Evolutionary conservation across 2,888 invertebrate species (phyloP), one percentile per base, ranked within the genome.

Genomic region (Dicycla oo): DNA sequence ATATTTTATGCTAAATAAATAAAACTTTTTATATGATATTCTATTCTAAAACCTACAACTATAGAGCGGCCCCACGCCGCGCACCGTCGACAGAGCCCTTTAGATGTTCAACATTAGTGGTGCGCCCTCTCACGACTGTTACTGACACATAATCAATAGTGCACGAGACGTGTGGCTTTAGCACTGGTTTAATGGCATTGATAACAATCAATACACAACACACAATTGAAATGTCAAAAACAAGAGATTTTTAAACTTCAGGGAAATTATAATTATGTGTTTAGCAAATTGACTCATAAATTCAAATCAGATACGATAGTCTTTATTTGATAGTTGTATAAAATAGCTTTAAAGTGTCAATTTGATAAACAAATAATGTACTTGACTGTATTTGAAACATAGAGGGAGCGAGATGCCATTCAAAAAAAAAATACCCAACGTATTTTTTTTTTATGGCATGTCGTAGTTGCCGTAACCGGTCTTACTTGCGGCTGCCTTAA

Each of bases 121-220:
- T 84, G 84, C 82, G 87, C 86, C 82, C 83, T 87, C 83, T 86
- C 81, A 81, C 70, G 80, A 71, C 83, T 89, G 89, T 80, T 65
- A 69, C 75, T 86, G 89, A 88, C 89, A 84, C 69, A 81, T 87
- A 89, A 90, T 90, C 89, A 80, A 90, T 90, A 89, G 74, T 84
- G 84, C 84, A 84, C 76, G 69, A 73, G 73, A 80, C 68, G 73
- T 73, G 82, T 73, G 73, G 81, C 73, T 81, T 75, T 74, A 77
- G 75, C 72, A 74, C 66, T 81, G 81, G 75, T 80, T 60, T 70
- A 78, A 72, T 82, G 43, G 80, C 61, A 69, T 57, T 71, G 70
- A 71, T 81, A 76, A 75, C 38, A 82, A 81, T 78, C 78, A 61
- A 69, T 66, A 71, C 49, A 73, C 57, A 40, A 72, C 45, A 72